Conservation (phyloP, 2,888 invertebrate genomes). For the Zaprionus obscuricornis region DNA sequence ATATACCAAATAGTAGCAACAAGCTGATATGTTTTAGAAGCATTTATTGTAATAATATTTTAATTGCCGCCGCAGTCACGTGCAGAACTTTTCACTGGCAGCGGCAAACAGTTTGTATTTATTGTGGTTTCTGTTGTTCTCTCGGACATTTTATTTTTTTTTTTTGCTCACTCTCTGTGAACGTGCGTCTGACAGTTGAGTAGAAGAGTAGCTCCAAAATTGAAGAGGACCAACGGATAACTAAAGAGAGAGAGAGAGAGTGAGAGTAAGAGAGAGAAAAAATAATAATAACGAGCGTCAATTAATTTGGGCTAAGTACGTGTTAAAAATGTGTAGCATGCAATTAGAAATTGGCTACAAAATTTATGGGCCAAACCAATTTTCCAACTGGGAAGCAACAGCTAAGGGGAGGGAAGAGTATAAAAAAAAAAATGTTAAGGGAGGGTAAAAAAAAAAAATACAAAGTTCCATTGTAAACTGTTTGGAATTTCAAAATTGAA, state of each 20-base stretch:
- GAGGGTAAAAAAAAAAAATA: neutral
- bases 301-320: constrained; percentile 75
- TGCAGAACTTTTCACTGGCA: constrained; percentile 56
- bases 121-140: constrained; percentile 63
- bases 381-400: neutral
- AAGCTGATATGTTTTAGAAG: constrained; percentile 29
- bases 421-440: constrained; percentile 22
- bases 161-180: constrained; percentile 21
- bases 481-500: constrained; percentile 46
- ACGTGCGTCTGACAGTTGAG: constrained; percentile 68
- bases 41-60: constrained; percentile 74
- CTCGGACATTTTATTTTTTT: constrained; percentile 22
- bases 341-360: constrained; percentile 63
- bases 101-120: constrained; percentile 69
- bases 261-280: neutral
- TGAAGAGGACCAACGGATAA: constrained; percentile 24
- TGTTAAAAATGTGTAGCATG: constrained; percentile 68
- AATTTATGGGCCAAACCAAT: constrained; percentile 61
- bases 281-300: constrained; percentile 57
- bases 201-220: constrained; percentile 6
- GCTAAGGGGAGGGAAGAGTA: neutral
- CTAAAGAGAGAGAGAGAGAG: too few relatives aligned
- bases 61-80: constrained; percentile 71
- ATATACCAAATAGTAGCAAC: constrained; percentile 19
- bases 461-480: too few relatives aligned